Evolutionary conservation across 2,797 vertebrate genomes (phyloP), one percentile per base, ranked within the genome.

Genomic region (Neoniphon sammara): DNA sequence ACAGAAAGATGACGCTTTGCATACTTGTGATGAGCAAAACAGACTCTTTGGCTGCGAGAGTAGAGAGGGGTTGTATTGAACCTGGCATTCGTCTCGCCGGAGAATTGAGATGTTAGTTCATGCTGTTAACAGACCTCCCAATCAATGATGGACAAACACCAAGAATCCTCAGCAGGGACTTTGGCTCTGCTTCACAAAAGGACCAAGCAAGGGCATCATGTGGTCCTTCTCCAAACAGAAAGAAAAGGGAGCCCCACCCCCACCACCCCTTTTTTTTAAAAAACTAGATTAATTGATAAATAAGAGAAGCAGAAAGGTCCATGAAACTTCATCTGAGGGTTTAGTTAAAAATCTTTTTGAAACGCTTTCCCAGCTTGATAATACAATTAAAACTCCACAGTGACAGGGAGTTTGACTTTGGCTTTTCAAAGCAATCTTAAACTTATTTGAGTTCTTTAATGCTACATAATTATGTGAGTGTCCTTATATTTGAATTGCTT

Each of bases 131-230:
- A 83, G 84, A 86, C 62, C 53, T 63, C 56, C 81, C 76, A 88
- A 91, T 93, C 92, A 88, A 92, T 91, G 76, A 82, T 49, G 66
- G 75, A 70, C 83, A 90, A 87, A 87, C 80, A 79, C 23, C 25
- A 70, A 53, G 60, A 67, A 61, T 73, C 80, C 71, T 66, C 83
- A 73, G 75, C 67, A 64, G 73, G 66, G 77, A 84, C 34, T 77
- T 74, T 61, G 53, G 46, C 55, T 75, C 23, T 8, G 55, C 70
- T 62, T 72, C 66, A 54, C 53, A 74, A 62, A 85, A 69, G 77
- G 50, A 78, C 63, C 30, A 57, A 81, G 78, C 20, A 77, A 68
- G 57, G 59, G 62, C 52, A 30, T 64, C 61, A 50, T 42, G 44
- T 66, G 44, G 67, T 57, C 7, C 66, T 27, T 66, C 18, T 73